Percentiles rank a stretch among this genome's conserved stretches.
These are phyloP conservation scores for Hirtodrosophila trivittata DNA, from an alignment of 2,888 invertebrate genomes.

Conservation along the genomic window DNA sequence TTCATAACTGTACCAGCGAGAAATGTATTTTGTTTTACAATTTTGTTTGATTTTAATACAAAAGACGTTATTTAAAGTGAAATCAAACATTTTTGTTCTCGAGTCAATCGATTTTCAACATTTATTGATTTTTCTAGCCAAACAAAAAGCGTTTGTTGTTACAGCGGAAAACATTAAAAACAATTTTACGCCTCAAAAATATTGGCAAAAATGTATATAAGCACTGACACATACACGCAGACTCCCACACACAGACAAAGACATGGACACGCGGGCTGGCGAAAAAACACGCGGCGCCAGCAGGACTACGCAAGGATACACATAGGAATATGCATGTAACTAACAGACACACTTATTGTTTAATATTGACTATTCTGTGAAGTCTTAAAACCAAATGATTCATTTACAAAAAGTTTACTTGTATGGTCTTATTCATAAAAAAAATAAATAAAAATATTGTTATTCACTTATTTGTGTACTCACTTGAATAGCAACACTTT, in stretches of 20 bases:
- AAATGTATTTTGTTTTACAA: constrained; percentile 3
- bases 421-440: too few species aligned
- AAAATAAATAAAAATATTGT: background rate
- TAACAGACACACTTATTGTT: constrained; percentile 14
- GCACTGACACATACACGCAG: constrained; percentile 26
- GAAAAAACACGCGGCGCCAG: constrained; percentile 75
- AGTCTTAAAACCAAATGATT: background rate
- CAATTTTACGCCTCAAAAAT: constrained; percentile 19
- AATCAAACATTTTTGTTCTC: background rate
- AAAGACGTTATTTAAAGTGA: background rate
- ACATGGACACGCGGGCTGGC: constrained; percentile 35
- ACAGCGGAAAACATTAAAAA: constrained; percentile 16
- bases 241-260: constrained; percentile 28
- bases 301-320: constrained; percentile 74
- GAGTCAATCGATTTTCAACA: constrained; percentile 16
- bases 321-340: constrained; percentile 37
- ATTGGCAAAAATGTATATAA: constrained; percentile 34
- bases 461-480: constrained; percentile 48
- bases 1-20: constrained; percentile 58
- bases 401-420: background rate
- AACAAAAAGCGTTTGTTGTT: constrained; percentile 23
- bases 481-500: constrained; percentile 79
- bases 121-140: constrained; percentile 69
- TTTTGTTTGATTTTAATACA: constrained; percentile 5
- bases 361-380: too few species aligned